Evolutionary conservation across 2,797 vertebrate genomes (phyloP).

Genomic region (Anisognathus igniventris): DNA sequence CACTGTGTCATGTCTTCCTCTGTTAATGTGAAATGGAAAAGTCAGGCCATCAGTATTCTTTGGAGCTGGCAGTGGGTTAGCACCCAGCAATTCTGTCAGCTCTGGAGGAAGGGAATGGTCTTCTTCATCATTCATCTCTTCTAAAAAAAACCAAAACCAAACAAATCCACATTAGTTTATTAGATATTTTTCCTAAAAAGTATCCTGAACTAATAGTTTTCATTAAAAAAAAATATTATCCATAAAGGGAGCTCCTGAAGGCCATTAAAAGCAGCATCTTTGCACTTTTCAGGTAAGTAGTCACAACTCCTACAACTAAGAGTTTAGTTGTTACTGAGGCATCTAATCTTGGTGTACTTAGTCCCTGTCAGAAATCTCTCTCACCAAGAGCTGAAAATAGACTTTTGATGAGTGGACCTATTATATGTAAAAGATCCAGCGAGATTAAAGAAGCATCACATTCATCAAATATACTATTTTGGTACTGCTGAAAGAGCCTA

Average conservation of each 20-base stretch:
- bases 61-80: constrained; percentile 55
- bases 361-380: neutral
- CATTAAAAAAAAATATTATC: neutral
- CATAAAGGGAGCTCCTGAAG: neutral
- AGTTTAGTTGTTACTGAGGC: neutral
- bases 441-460: neutral
- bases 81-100: constrained; percentile 76
- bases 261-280: neutral
- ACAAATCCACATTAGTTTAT: neutral
- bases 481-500: neutral
- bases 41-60: constrained; percentile 52
- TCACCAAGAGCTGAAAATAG: neutral
- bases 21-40: constrained; percentile 73
- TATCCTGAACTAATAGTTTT: neutral
- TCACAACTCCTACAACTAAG: neutral
- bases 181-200: neutral
- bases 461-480: neutral
- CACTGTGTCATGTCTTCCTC: constrained; percentile 33
- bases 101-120: constrained; percentile 80
- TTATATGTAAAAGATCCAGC: neutral
- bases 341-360: neutral
- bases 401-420: neutral
- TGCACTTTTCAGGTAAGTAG: neutral
- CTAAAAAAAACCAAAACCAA: neutral
- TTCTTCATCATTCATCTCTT: constrained; percentile 79